phyloP scores from a whole-genome alignment of 2,113 vertebrate species.

The Genyomyrus donnyi region DNA sequence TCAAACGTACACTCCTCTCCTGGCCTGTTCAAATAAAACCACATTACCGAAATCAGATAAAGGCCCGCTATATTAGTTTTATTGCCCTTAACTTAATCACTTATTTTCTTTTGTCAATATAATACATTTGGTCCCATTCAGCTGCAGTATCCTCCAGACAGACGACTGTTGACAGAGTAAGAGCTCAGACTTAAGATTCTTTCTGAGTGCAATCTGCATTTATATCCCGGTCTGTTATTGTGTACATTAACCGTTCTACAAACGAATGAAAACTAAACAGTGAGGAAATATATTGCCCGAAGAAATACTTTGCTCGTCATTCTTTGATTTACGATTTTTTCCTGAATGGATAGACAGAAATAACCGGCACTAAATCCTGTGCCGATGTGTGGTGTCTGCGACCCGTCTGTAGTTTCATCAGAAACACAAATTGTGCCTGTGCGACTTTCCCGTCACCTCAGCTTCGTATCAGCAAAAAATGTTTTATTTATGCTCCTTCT shows the following conservation, averaged over 20 bases:
- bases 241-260: background rate
- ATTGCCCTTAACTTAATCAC: background rate
- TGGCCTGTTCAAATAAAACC: background rate
- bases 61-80: background rate
- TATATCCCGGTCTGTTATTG: background rate
- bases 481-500: background rate
- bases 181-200: background rate
- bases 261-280: background rate
- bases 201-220: background rate
- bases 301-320: background rate
- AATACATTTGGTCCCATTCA: background rate
- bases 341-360: background rate
- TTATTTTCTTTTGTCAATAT: background rate
- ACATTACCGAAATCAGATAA: background rate
- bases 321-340: background rate
- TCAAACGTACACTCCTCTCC: background rate
- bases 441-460: background rate
- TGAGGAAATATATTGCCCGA: background rate
- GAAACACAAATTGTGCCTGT: background rate
- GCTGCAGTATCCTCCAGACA: background rate
- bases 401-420: background rate
- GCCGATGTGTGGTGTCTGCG: background rate
- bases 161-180: background rate
- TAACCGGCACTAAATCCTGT: background rate
- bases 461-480: background rate